phyloP scores from a whole-genome alignment of 2,888 invertebrate genomes.

The Coronaproctus castanopsis region DNA sequence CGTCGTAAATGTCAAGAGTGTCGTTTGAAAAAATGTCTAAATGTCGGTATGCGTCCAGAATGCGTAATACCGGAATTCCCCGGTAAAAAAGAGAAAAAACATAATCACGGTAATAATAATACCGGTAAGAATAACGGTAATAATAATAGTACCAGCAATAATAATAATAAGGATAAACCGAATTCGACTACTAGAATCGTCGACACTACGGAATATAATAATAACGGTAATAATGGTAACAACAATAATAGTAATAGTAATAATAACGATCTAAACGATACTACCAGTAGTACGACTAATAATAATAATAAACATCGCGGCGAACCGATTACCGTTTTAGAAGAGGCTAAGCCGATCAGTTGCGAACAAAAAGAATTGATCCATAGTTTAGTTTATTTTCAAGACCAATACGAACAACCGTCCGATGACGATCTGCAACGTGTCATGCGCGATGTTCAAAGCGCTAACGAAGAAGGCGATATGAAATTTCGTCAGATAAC shows the following conservation, averaged over 20 bases:
- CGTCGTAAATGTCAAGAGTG: constrained; percentile 96
- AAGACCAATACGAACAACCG: constrained; percentile 91
- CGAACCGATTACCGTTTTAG: not conserved
- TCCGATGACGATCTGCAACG: constrained; percentile 64
- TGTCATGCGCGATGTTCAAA: constrained; percentile 10
- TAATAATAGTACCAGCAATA: too few species aligned
- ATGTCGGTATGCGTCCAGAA: constrained; percentile 96
- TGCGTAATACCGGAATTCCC: constrained; percentile 93
- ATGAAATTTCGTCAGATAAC: constrained; percentile 86
- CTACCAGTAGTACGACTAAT: not conserved
- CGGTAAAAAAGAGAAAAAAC: constrained; percentile 89
- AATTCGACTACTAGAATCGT: constrained; percentile 43
- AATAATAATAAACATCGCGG: not conserved
- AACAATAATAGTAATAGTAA: not conserved
- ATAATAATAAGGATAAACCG: constrained; percentile 76
- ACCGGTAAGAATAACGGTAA: too few species aligned
- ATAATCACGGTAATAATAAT: constrained; percentile 81
- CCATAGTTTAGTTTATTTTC: constrained; percentile 86
- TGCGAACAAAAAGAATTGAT: constrained; percentile 84
- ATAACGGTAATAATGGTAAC: constrained; percentile 7
- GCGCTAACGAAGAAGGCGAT: constrained; percentile 52
- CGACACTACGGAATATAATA: constrained; percentile 32
- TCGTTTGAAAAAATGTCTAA: constrained; percentile 86
- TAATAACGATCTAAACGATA: too few species aligned
- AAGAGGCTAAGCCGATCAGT: constrained; percentile 43